Evolutionary conservation across 2,113 vertebrate species (phyloP), one percentile per base, ranked within the genome.

Genomic region (Nothoprocta pentlandii): DNA sequence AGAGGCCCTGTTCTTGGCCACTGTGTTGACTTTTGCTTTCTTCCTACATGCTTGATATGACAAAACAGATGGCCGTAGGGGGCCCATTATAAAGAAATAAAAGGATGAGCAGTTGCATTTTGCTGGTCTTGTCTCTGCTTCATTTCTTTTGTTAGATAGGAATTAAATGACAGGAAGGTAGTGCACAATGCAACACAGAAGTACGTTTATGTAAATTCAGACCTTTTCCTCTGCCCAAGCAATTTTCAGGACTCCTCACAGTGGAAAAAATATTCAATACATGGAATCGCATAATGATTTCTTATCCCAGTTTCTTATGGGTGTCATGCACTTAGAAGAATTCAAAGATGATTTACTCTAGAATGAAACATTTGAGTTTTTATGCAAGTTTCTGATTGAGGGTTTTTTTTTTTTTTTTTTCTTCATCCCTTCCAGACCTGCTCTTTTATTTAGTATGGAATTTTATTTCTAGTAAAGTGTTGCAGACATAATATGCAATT

Each of bases 121-220:
- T 58, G 44, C 61, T 76, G 59, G 25, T 5, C 16, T 66, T 23
- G 85, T 61, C 69, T 89, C 87, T 84, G 47, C 28, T 86, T 93
- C 85, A 71, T 2, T 78, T 88, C 8, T 56, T 89, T 87, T 78
- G 30, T 44, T 53, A 44, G 42, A 58, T 75, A 83, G 46, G 77
- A 92, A 79, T 90, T 87, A 95, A 93, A 64, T 89, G 64, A 76
- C 44, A 54, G 69, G 66, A 93, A 64, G 26, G 61, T 56, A 76
- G 62, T n/a, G 42, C 1, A 2, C 77, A 67, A 71, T 84, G 64
- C 61, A 87, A 93, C 94, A 41, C 61, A 91, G 82, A 91, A 95
- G 90, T 68, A 47, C 42, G 26, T 86, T 95, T 90, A 95, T 94
- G 87, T 71, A 92, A 95, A 95, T 95, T 91, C 90, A 92, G 88